Base-by-base conservation (phyloP, 2,797 vertebrate genomes). In the Nannoperca australis region DNA sequence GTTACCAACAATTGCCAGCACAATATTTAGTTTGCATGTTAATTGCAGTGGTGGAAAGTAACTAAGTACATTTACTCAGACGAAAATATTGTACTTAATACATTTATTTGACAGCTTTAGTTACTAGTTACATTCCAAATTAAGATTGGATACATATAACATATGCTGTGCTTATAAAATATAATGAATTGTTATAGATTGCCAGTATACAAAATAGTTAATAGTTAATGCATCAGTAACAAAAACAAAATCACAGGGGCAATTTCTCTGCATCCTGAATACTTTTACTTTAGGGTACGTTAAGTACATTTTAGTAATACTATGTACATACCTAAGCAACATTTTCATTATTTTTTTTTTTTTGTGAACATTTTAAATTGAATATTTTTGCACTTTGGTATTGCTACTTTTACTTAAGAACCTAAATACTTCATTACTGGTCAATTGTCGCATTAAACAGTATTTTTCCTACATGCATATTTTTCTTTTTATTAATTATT, bases 21-120 rank as follows among this genome's bases (percentile, higher is more conserved):
- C 13, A 63, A 51, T 64, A 10, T 17, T 63, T 59, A 22, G 30
- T 65, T 71, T 74, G 14, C 11, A 59, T 30, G 34, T 22, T 42
- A 27, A 27, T 11, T 42, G 5, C 7, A 18, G n/a, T 59, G 3
- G 22, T 11, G 17, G 54, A 32, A 32, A 32, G 32, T 32, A 32
- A 32, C 32, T 32, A 32, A 32, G 32, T 32, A 32, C 32, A 32
- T 32, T 32, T 32, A 32, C 32, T 59, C 6, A 44, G 8, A 67
- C 2, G 13, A 14, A 44, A 66, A 32, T 59, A 53, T 15, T 40
- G 1, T 30, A 30, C 13, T 27, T 30, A 7, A 36, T 27, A 11
- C 1, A 70, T 45, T 38, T 42, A 3, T n/a, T 55, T 42, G 17
- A 45, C 38, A 69, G 24, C 24, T 68, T 55, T 56, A 22, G 42